Evolutionary conservation across 2,113 vertebrate species (phyloP).

Genomic region (Thalassoma bifasciatum): DNA sequence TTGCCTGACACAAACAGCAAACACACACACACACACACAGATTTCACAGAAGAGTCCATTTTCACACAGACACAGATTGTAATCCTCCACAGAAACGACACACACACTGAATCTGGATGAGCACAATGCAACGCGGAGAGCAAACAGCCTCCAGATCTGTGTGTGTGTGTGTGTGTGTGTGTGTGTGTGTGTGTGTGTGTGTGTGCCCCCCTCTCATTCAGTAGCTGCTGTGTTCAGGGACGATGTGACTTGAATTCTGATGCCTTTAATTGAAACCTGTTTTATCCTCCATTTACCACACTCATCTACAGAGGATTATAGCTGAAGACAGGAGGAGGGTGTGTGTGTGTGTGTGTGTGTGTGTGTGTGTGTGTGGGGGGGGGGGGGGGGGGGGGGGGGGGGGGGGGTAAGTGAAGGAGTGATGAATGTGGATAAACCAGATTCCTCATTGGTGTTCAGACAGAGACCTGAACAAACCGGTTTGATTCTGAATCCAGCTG

Average conservation of each 20-base stretch:
- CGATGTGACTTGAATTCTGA: conserved; percentile 64
- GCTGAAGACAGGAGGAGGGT: conserved; percentile 19
- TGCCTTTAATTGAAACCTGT: conserved; percentile 64
- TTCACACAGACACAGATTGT: conserved; percentile 32
- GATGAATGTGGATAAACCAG: background rate
- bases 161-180: conserved; percentile 1
- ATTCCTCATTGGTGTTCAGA: no score
- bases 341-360: no score
- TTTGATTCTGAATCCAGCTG: no score
- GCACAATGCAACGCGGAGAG: no score
- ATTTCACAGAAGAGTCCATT: conserved; percentile 29
- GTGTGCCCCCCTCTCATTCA: conserved; percentile 27
- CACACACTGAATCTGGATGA: conserved; percentile 56
- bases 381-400: background rate
- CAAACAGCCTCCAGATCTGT: background rate
- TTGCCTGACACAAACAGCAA: no score
- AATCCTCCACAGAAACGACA: conserved; percentile 39
- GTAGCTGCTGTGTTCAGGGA: conserved; percentile 18
- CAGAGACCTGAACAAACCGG: no score
- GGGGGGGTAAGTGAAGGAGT: background rate
- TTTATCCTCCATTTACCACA: conserved; percentile 60
- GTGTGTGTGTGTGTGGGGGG: background rate
- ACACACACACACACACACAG: conserved; percentile 26
- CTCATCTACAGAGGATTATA: conserved; percentile 54
- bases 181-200: background rate